A percentile compares a stretch with the other conserved stretches of the same genome.
Conservation (phyloP, 2,888 invertebrate genomes). For the Neocrepidodera transversa region DNA sequence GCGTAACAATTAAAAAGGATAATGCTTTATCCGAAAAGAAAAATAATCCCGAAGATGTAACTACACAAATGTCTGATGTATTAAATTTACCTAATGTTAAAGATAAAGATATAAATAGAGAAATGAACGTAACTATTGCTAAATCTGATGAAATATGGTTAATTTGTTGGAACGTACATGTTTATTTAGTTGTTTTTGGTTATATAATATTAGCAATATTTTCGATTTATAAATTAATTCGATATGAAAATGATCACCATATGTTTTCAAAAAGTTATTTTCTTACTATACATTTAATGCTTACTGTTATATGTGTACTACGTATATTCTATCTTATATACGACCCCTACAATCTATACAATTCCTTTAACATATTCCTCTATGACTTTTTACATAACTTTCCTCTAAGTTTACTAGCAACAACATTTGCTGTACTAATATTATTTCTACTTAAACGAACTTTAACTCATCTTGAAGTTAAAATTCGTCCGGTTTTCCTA, state of each 20-base stretch:
- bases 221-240: slow-evolving; percentile 84
- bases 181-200: slow-evolving; percentile 84
- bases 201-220: slow-evolving; percentile 85
- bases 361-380: slow-evolving; percentile 77
- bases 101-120: slow-evolving; percentile 49
- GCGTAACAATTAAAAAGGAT: slow-evolving; percentile 56
- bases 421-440: slow-evolving; percentile 89
- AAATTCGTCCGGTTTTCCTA: slow-evolving; percentile 74
- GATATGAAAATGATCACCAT: slow-evolving; percentile 85
- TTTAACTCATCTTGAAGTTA: slow-evolving; percentile 72
- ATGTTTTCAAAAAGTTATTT: slow-evolving; percentile 89
- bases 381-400: slow-evolving; percentile 85
- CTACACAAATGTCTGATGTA: slow-evolving; percentile 60
- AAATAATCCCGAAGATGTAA: slow-evolving; percentile 49
- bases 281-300: slow-evolving; percentile 81
- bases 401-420: slow-evolving; percentile 85
- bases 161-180: slow-evolving; percentile 90
- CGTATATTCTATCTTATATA: slow-evolving; percentile 88
- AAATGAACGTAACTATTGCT: slow-evolving; percentile 55
- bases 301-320: slow-evolving; percentile 82
- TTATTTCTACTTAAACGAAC: slow-evolving; percentile 85
- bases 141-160: slow-evolving; percentile 70
- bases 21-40: slow-evolving; percentile 43
- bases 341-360: slow-evolving; percentile 90
- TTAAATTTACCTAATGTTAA: slow-evolving; percentile 69